Percentiles rank a stretch among this genome's conserved stretches.
These are phyloP conservation scores for Pogoniulus pusillus DNA, from an alignment of 2,797 vertebrate species.

Conservation along the genomic window DNA sequence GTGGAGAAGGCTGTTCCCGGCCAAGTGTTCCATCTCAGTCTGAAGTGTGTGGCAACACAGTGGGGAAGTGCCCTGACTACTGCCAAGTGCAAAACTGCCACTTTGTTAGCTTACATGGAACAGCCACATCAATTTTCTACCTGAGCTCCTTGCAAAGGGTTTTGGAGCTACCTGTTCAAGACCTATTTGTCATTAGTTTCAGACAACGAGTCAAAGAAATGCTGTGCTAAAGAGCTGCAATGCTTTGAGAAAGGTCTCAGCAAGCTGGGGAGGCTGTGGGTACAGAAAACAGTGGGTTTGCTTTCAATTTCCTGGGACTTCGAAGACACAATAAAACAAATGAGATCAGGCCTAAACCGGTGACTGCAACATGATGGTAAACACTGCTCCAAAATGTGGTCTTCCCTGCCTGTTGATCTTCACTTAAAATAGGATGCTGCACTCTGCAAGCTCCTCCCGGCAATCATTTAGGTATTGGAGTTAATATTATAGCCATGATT, in stretches of 20 bases:
- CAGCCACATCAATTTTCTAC: background rate
- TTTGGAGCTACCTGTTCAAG: background rate
- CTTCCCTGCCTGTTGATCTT: background rate
- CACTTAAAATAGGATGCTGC: background rate
- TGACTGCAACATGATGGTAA: background rate
- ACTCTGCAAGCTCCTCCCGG: background rate
- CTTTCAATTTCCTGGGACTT: background rate
- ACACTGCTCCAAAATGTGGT: background rate
- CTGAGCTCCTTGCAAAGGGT: background rate
- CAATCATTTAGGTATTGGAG: background rate
- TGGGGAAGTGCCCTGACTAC: background rate
- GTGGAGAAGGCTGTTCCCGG: background rate
- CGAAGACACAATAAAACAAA: constrained; percentile 1
- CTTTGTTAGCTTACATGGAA: background rate
- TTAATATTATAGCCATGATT: constrained; percentile 6
- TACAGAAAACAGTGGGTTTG: background rate
- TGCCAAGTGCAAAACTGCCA: background rate
- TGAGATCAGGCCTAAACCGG: background rate
- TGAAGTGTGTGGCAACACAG: rapidly evolving
- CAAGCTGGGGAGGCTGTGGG: background rate
- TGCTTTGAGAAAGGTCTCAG: background rate
- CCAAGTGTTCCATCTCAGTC: background rate
- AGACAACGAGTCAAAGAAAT: background rate
- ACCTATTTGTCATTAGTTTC: background rate
- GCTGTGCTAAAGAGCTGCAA: background rate